Conservation (phyloP, 2,113 vertebrate species). For the Sorex araneus region DNA sequence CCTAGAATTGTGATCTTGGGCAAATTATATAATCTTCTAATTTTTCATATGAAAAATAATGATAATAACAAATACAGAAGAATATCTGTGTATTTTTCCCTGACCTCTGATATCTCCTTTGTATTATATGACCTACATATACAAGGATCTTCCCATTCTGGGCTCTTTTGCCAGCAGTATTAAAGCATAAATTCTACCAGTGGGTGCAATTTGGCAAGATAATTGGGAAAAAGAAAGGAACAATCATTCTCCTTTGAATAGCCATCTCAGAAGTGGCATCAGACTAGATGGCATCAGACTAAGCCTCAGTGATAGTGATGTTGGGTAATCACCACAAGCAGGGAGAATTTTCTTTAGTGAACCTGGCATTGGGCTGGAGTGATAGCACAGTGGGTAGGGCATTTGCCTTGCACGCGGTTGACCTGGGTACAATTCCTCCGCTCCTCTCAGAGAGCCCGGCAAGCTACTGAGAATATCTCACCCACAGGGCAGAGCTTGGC, state of each 20-base stretch:
- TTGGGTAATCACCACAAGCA: not conserved
- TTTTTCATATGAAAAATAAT: not conserved
- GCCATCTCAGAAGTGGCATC: not conserved
- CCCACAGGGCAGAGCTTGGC: too few relatives aligned
- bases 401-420: too few relatives aligned
- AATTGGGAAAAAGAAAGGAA: not conserved
- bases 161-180: not conserved
- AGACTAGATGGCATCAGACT: not conserved
- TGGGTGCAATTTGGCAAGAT: not conserved
- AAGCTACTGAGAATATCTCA: too few relatives aligned
- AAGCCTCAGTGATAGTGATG: fast-evolving
- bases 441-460: too few relatives aligned
- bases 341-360: not conserved
- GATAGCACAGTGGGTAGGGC: too few relatives aligned
- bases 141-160: not conserved
- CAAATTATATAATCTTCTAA: not conserved
- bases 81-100: not conserved
- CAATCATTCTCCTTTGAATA: not conserved
- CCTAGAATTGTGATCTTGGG: not conserved
- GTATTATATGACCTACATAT: not conserved
- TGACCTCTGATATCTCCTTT: not conserved
- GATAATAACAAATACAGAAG: not conserved
- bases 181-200: not conserved
- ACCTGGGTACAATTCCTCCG: too few relatives aligned
- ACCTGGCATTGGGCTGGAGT: too few relatives aligned